These are phyloP conservation scores for Crocodylus rhombifer DNA, from an alignment of 2,797 vertebrate species.

Conservation along the genomic window DNA sequence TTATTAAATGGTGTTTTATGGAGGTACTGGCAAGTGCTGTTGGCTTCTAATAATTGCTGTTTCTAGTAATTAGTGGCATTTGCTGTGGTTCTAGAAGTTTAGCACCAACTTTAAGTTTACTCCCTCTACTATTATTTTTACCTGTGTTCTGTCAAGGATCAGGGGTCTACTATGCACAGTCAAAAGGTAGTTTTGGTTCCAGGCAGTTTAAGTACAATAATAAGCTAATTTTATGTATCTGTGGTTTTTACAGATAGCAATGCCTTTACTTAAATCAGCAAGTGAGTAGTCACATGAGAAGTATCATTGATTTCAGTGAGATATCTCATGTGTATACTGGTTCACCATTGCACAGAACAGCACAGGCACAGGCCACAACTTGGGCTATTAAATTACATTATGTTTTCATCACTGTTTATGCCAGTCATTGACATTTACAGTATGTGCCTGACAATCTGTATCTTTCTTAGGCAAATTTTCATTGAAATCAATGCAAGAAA, in stretches of 20 bases:
- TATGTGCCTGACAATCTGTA: not conserved
- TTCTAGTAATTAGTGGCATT: conserved; percentile 61
- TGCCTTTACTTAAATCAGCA: not conserved
- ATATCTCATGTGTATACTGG: not conserved
- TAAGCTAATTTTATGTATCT: conserved; percentile 28
- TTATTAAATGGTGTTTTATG: conserved; percentile 49
- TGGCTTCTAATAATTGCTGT: conserved; percentile 14
- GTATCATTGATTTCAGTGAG: not conserved
- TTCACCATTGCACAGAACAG: not conserved
- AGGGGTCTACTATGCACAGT: not conserved
- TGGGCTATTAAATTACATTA: not conserved
- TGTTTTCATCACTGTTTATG: not conserved
- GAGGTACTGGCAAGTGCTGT: conserved; percentile 9
- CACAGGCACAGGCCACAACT: too few species aligned
- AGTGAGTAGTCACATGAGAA: not conserved
- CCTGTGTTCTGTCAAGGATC: conserved; percentile 60
- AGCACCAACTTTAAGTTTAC: conserved; percentile 53
- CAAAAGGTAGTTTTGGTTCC: not conserved
- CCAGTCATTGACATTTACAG: not conserved
- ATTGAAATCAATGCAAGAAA: not conserved
- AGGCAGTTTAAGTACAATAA: conserved; percentile 9
- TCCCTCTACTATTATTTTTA: conserved; percentile 33
- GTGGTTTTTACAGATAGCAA: conserved; percentile 1
- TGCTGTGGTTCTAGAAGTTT: conserved; percentile 7
- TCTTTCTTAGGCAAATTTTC: not conserved